A percentile compares a stretch with the other conserved stretches of the same genome.
Conservation (phyloP, 2,888 invertebrate genomes). For the Nymphalis urticae region DNA sequence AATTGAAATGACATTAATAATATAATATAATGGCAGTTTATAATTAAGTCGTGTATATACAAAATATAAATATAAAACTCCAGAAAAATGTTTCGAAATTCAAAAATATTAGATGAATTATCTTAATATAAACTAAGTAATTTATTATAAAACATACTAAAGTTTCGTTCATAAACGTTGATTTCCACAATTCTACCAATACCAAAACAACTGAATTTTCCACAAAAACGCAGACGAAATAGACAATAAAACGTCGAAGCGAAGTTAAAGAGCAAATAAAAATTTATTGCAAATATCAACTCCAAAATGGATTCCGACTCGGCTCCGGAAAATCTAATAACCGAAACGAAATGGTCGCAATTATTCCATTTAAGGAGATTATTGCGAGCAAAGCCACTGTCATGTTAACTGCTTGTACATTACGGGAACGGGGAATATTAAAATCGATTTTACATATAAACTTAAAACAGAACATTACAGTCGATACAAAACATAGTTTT, state of each 20-base stretch:
- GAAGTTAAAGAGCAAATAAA: constrained; percentile 59
- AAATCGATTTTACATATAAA: constrained; percentile 46
- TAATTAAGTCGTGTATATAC: no score
- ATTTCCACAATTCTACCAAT: background rate
- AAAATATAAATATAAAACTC: no score
- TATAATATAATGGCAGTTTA: no score
- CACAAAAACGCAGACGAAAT: constrained; percentile 42
- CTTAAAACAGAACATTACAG: background rate
- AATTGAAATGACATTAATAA: no score
- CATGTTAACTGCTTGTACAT: constrained; percentile 44
- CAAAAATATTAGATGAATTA: background rate
- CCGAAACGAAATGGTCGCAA: constrained; percentile 64
- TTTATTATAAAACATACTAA: no score
- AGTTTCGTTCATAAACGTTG: no score
- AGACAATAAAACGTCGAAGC: constrained; percentile 57
- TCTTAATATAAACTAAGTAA: no score
- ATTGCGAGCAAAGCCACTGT: constrained; percentile 54
- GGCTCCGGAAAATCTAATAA: constrained; percentile 63
- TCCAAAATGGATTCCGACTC: constrained; percentile 48
- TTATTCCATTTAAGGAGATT: constrained; percentile 63
- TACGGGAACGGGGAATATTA: constrained; percentile 39
- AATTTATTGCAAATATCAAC: constrained; percentile 71
- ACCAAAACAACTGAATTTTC: background rate
- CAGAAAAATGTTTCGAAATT: no score
- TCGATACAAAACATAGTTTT: background rate